phyloP scores from a whole-genome alignment of 1,140 invertebrate genomes.

The Caenorhabditis briggsae region DNA sequence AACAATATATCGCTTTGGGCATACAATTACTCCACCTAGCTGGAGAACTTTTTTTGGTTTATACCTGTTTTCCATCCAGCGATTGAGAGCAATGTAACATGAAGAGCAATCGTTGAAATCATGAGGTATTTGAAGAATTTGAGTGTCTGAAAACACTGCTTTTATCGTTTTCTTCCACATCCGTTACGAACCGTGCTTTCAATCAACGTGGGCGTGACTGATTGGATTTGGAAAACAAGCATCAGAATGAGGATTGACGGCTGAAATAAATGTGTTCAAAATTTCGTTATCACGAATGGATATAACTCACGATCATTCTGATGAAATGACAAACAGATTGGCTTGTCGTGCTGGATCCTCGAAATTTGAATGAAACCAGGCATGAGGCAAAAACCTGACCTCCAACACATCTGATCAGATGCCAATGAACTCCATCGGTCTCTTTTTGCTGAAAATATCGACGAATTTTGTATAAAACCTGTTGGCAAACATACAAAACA shows the following conservation, averaged over 20 bases:
- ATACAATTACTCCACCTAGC: too few relatives aligned
- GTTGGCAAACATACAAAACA: not conserved
- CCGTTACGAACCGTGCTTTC: constrained; percentile 54
- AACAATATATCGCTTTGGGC: too few relatives aligned
- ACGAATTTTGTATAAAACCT: not conserved
- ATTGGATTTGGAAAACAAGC: constrained; percentile 69
- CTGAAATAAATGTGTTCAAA: constrained; percentile 26
- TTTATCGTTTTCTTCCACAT: not conserved
- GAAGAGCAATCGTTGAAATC: constrained; percentile 66
- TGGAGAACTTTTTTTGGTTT: not conserved
- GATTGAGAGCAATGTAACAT: constrained; percentile 64
- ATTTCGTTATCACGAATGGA: not conserved
- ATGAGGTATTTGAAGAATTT: constrained; percentile 68
- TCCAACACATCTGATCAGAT: constrained; percentile 75
- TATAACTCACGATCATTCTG: constrained; percentile 67
- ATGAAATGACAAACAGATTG: constrained; percentile 72
- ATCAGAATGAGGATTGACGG: constrained; percentile 69
- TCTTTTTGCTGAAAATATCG: constrained; percentile 66
- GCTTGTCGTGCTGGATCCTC: constrained; percentile 65
- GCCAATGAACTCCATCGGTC: constrained; percentile 78
- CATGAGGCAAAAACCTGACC: constrained; percentile 75
- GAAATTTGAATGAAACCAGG: constrained; percentile 67
- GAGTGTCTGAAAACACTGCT: constrained; percentile 62
- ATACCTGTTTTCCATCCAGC: constrained; percentile 67
- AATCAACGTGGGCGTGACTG: constrained; percentile 69